Percentiles rank a stretch among this genome's conserved stretches.
Evolutionary conservation across 2,888 invertebrate genomes (phyloP).

Genomic region (Deroplatys truncata): DNA sequence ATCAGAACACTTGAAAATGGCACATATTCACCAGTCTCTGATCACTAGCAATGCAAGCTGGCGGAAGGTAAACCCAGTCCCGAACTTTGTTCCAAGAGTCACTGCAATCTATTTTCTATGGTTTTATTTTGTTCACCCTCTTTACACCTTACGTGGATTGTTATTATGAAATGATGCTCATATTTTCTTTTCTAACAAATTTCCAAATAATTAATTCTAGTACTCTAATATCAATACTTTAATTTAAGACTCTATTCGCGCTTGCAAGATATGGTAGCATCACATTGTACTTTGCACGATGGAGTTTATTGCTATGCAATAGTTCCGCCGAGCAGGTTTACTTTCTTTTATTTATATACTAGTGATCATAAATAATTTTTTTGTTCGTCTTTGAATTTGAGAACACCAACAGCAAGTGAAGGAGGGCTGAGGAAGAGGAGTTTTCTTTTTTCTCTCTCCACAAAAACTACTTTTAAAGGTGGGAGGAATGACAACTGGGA

Average conservation of each 20-base stretch:
- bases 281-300: conserved; percentile 27
- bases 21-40: background rate
- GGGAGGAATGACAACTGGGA: conserved; percentile 11
- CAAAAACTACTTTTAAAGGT: conserved; percentile 4
- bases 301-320: conserved; percentile 26
- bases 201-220: conserved; percentile 19
- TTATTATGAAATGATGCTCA: background rate
- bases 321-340: background rate
- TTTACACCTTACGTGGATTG: background rate
- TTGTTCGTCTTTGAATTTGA: conserved; percentile 9
- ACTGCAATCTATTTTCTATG: background rate
- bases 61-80: background rate
- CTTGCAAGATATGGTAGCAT: conserved; percentile 31
- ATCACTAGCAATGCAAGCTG: background rate
- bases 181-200: conserved; percentile 3
- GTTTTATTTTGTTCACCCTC: background rate
- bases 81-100: background rate
- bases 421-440: background rate
- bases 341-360: conserved; percentile 14
- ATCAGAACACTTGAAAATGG: background rate
- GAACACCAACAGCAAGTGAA: conserved; percentile 28
- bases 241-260: conserved; percentile 16
- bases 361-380: conserved; percentile 19
- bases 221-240: conserved; percentile 23
- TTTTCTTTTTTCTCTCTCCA: background rate